These are phyloP conservation scores for Musca domestica DNA, from an alignment of 1,140 invertebrate species.

Conservation along the genomic window DNA sequence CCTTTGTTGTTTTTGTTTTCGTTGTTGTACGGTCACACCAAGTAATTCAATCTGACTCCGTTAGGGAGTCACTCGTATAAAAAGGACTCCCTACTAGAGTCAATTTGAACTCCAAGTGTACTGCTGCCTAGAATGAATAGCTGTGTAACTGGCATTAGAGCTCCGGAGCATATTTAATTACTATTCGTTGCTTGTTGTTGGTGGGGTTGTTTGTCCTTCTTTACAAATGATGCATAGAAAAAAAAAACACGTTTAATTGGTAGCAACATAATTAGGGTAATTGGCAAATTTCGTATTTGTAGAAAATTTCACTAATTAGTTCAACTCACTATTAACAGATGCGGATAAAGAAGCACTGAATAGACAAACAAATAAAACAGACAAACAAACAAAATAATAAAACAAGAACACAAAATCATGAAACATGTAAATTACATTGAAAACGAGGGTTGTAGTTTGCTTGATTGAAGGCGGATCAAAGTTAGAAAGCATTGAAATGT, in stretches of 20 bases:
- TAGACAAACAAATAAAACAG: too few species aligned
- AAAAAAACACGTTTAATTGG: neutral
- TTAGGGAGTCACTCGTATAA: constrained; percentile 85
- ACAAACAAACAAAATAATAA: too few species aligned
- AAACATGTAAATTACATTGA: too few species aligned
- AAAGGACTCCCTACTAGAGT: constrained; percentile 94
- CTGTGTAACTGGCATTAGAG: constrained; percentile 31
- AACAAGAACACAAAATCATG: too few species aligned
- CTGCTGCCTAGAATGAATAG: constrained; percentile 51
- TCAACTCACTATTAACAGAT: too few species aligned
- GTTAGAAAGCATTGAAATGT: too few species aligned
- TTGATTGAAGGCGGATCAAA: too few species aligned
- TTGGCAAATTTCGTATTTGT: neutral
- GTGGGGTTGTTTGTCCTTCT: neutral
- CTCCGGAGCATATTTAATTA: too few species aligned
- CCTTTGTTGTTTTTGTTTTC: neutral
- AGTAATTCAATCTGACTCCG: constrained; percentile 88
- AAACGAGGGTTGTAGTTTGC: too few species aligned
- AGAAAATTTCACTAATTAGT: neutral
- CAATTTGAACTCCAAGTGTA: constrained; percentile 80
- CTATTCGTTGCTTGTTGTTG: too few species aligned
- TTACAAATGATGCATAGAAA: neutral
- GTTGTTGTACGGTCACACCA: neutral
- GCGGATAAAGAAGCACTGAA: too few species aligned
- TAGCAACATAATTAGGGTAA: neutral